phyloP scores from a whole-genome alignment of 2,113 vertebrate genomes.

The Colossoma macropomum region DNA sequence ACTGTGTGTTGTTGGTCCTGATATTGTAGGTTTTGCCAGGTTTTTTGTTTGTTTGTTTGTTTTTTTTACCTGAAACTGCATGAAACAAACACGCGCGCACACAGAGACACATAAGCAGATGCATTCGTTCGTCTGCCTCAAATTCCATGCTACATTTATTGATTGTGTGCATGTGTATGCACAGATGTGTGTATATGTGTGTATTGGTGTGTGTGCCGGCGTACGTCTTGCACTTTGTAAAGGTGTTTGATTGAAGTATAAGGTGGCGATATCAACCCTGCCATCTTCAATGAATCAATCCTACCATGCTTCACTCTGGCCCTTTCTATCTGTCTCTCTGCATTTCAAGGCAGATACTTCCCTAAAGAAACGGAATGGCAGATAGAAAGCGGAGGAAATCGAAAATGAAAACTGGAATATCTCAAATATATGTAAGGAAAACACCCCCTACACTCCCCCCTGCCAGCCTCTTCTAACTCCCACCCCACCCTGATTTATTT shows the following conservation, averaged over 20 bases:
- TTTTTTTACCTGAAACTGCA: not conserved
- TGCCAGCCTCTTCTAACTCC: not conserved
- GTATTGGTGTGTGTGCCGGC: conserved; percentile 2
- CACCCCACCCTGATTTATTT: conserved; percentile 48
- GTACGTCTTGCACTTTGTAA: conserved; percentile 40
- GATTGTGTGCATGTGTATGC: conserved; percentile 24
- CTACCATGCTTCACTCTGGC: conserved; percentile 8
- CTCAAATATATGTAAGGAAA: conserved; percentile 12
- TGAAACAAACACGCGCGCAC: not conserved
- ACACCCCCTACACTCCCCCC: conserved; percentile 4
- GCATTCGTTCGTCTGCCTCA: not conserved
- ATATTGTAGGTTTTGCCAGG: too few relatives aligned
- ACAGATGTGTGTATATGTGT: conserved; percentile 20
- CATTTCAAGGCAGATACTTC: conserved; percentile 48
- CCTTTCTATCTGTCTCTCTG: conserved; percentile 1
- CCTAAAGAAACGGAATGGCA: conserved; percentile 11
- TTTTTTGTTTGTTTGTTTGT: not conserved
- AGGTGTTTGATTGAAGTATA: conserved; percentile 61
- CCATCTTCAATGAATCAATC: conserved; percentile 61
- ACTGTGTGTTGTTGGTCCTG: too few relatives aligned
- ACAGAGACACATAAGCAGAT: not conserved
- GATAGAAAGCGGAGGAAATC: conserved; percentile 11
- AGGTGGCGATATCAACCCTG: conserved; percentile 47
- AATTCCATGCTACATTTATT: conserved; percentile 6
- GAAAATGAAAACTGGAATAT: conserved; percentile 43